Evolutionary conservation across 2,888 invertebrate genomes (phyloP).

Genomic region (Calliphora vomitoria): DNA sequence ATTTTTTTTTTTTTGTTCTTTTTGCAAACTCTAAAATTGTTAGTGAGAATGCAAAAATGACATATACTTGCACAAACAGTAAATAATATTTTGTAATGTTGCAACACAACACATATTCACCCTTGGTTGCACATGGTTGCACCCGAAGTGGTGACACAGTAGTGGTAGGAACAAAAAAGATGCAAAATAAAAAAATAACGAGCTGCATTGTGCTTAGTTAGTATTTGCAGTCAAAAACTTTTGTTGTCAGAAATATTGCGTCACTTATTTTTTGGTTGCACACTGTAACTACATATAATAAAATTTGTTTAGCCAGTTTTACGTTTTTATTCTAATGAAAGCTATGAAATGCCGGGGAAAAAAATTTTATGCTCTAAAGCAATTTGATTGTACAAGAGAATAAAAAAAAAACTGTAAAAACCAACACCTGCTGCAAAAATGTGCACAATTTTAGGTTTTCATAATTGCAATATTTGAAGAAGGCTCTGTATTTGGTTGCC

Average conservation of each 20-base stretch:
- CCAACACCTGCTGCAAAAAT: constrained; percentile 2
- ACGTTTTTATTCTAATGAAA: constrained; percentile 1
- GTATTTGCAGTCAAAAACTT: constrained; percentile 25
- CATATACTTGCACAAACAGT: constrained; percentile 17
- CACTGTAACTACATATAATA: background rate
- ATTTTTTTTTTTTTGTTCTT: constrained; percentile 17
- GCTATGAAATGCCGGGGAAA: background rate
- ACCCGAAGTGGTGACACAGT: constrained; percentile 70
- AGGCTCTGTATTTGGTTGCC: background rate
- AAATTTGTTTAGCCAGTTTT: constrained; percentile 11
- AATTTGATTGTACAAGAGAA: background rate
- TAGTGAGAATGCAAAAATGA: constrained; percentile 5
- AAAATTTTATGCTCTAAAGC: background rate
- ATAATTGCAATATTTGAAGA: constrained; percentile 3
- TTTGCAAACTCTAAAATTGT: constrained; percentile 41
- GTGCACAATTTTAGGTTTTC: background rate
- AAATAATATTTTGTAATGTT: constrained; percentile 64
- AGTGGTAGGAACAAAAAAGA: constrained; percentile 22
- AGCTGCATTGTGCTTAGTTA: constrained; percentile 33
- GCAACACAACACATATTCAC: constrained; percentile 65
- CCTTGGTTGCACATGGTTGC: constrained; percentile 72
- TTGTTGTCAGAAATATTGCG: constrained; percentile 53
- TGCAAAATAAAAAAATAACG: constrained; percentile 1
- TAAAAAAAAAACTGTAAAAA: background rate
- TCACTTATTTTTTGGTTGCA: background rate